Base-by-base conservation (phyloP, 2,888 invertebrate species). In the Torymus tubicola region DNA sequence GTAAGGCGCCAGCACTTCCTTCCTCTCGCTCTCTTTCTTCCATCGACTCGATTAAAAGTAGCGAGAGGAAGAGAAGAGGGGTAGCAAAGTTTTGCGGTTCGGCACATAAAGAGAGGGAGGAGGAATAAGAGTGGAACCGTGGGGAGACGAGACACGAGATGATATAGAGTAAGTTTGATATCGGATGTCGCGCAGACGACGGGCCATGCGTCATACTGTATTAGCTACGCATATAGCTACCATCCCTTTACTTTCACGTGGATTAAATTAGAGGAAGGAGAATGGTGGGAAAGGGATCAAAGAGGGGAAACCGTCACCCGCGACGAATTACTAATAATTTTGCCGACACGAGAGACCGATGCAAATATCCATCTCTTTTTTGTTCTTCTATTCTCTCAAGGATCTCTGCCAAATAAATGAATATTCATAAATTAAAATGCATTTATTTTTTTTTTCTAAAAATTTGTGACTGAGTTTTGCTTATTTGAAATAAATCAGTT, bases 221-320 rank as follows among this genome's bases (percentile, higher is more conserved):
- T n/a, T n/a, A n/a, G n/a, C n/a, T 3, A 8, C 3, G 8, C 31
- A 31, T 31, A 31, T 31, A 31, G 3, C 3, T 2, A 2, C 31
- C 31, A 31, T 31, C 31, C 31, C 4, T 8, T 31, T 31, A 31
- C 31, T 31, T 8, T 8, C 31, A 5, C 80, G 69, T 61, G 83
- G 83, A 85, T 85, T 85, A 85, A 85, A 85, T 84, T 84, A 85
- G 84, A 85, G 84, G 63, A 83, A 70, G 52, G n/a, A 64, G 68
- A 69, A 13, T 53, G 70, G 14, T 50, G 52, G 50, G 18, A 16
- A 57, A 50, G 18, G 24, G 10, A 16, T 50, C 21, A 14, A 16
- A 10, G 70, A 74, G 76, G 78, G 73, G 61, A 55, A 5, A 0
- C 31, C 31, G 31, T 8, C 31, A 31, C 3, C 31, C 31, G 31